Percentiles rank a stretch among this genome's conserved stretches.
Evolutionary conservation across 2,888 invertebrate genomes (phyloP).

Genomic region (Cryptus armator): DNA sequence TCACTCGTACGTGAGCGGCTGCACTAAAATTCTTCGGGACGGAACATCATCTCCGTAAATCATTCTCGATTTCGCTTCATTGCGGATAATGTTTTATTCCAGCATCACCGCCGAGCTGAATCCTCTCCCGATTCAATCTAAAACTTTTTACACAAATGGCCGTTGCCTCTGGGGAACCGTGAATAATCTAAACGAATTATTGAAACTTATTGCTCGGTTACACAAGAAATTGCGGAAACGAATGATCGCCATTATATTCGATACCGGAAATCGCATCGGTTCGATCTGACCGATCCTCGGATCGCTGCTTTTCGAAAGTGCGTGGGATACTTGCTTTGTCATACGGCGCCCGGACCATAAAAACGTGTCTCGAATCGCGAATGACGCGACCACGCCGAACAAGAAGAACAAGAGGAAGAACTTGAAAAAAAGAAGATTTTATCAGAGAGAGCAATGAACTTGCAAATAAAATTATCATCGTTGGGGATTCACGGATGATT

Average conservation of each 20-base stretch:
- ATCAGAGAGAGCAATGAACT: constrained; percentile 31
- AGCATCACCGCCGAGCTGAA: background rate
- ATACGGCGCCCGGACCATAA: constrained; percentile 6
- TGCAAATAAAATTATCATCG: constrained; percentile 14
- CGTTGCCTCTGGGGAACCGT: background rate
- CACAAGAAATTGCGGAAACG: constrained; percentile 40
- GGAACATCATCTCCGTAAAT: background rate
- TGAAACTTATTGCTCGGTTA: constrained; percentile 14
- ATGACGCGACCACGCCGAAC: constrained; percentile 23
- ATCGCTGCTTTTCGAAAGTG: constrained; percentile 57
- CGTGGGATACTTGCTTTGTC: constrained; percentile 33
- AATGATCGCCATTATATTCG: constrained; percentile 10
- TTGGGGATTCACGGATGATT: background rate
- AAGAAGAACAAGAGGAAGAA: constrained; percentile 11
- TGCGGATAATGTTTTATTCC: constrained; percentile 11
- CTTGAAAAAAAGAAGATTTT: constrained; percentile 7
- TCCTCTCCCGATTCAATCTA: constrained; percentile 1
- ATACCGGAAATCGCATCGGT: constrained; percentile 42
- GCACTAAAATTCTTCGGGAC: background rate
- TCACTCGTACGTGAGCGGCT: background rate
- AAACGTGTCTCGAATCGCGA: constrained; percentile 53
- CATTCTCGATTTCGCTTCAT: constrained; percentile 10
- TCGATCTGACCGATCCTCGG: constrained; percentile 22
- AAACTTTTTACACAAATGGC: background rate
- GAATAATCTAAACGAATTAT: constrained; percentile 31